Conservation (phyloP, 2,797 vertebrate genomes). For the Chaetophractus vellerosus region DNA sequence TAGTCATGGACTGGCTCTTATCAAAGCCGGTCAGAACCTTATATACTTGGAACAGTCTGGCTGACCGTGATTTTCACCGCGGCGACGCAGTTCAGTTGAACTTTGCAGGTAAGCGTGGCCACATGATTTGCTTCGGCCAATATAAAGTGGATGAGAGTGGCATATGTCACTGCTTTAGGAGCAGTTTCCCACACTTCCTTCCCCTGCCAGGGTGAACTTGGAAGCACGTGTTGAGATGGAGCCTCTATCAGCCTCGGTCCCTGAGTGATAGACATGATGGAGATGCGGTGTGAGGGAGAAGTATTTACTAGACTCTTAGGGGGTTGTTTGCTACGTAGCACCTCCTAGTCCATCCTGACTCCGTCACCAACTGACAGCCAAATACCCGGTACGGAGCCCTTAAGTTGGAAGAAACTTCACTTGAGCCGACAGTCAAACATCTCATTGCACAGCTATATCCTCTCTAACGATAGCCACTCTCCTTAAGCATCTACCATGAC, state of each 20-base stretch:
- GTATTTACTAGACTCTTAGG: not conserved
- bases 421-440: not conserved
- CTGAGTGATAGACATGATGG: not conserved
- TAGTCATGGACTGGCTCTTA: not conserved
- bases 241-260: not conserved
- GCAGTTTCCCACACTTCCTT: not conserved
- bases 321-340: not conserved
- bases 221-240: not conserved
- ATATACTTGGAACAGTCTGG: not conserved
- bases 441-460: not conserved
- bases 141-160: not conserved
- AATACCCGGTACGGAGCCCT: not conserved
- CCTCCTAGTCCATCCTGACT: not conserved
- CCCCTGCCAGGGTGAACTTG: not conserved
- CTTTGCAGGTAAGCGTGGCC: not conserved
- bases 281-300: not conserved
- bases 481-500: rapidly evolving
- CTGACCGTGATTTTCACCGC: not conserved
- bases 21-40: not conserved
- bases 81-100: rapidly evolving
- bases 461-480: rapidly evolving
- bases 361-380: rapidly evolving
- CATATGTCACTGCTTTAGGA: not conserved
- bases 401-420: not conserved
- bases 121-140: not conserved